Conservation (phyloP, 1,140 invertebrate genomes). For the Diabrotica virgifera region DNA sequence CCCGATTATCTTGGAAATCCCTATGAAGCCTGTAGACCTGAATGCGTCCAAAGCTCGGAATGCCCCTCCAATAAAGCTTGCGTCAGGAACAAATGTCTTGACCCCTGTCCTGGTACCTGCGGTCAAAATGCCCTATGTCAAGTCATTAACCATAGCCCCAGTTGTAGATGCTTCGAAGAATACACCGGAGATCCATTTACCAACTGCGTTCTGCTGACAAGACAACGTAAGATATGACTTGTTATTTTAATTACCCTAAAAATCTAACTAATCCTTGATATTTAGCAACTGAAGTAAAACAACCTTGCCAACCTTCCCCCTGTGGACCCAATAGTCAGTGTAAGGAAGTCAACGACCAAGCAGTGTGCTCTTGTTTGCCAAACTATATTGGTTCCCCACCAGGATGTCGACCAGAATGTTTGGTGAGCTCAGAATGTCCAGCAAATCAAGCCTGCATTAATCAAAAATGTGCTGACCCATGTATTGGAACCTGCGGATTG, state of each 20-base stretch:
- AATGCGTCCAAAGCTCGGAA: constrained; percentile 79
- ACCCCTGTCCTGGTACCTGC: constrained; percentile 79
- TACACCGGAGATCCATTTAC: constrained; percentile 76
- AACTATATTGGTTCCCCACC: constrained; percentile 60
- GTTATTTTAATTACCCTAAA: too few relatives aligned
- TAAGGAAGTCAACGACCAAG: constrained; percentile 52
- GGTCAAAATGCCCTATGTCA: constrained; percentile 75
- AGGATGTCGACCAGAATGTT: constrained; percentile 60
- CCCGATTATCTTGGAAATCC: constrained; percentile 71
- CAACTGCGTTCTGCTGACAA: constrained; percentile 45
- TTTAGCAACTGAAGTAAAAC: neutral
- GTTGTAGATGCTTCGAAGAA: constrained; percentile 69
- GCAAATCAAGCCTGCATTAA: constrained; percentile 60
- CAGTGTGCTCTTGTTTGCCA: constrained; percentile 62
- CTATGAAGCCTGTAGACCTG: constrained; percentile 72
- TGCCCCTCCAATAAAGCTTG: constrained; percentile 79
- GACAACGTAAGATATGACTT: constrained; percentile 48
- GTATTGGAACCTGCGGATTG: constrained; percentile 59
- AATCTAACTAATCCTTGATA: too few relatives aligned
- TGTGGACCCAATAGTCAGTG: constrained; percentile 68
- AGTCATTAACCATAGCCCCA: constrained; percentile 79
- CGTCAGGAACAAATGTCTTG: constrained; percentile 75
- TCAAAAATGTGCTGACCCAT: constrained; percentile 62
- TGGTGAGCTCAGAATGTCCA: constrained; percentile 61
- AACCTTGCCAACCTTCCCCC: constrained; percentile 59